These are phyloP conservation scores for Drosophila emarginata DNA, from an alignment of 2,888 invertebrate species.

Conservation along the genomic window DNA sequence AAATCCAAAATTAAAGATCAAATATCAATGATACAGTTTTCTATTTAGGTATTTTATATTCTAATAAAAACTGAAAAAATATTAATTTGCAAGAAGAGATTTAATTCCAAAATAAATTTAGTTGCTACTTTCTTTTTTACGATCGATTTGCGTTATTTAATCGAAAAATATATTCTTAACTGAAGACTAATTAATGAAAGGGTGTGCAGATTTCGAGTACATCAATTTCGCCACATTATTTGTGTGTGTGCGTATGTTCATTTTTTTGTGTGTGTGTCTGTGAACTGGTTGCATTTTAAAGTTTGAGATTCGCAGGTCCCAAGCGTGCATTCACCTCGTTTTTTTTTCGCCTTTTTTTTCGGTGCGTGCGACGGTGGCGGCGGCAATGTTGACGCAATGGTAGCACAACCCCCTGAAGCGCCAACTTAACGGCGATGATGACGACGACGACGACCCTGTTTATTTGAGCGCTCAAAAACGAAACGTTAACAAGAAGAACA, in stretches of 20 bases:
- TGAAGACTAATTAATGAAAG: slow-evolving; percentile 8
- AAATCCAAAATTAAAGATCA: too few relatives aligned
- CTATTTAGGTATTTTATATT: too few relatives aligned
- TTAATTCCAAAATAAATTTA: too few relatives aligned
- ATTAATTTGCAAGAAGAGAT: too few relatives aligned
- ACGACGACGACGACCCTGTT: slow-evolving; percentile 62
- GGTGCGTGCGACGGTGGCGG: slow-evolving; percentile 55
- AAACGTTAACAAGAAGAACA: slow-evolving; percentile 49
- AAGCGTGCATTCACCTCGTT: slow-evolving; percentile 81
- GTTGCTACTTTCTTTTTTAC: too few relatives aligned
- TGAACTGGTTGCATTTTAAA: slow-evolving; percentile 73
- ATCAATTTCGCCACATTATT: neutral
- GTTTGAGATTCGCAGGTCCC: slow-evolving; percentile 78
- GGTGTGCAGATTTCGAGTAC: slow-evolving; percentile 22
- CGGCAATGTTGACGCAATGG: slow-evolving; percentile 34
- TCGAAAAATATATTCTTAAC: too few relatives aligned
- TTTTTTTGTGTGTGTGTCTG: slow-evolving; percentile 42
- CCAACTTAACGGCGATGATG: slow-evolving; percentile 33
- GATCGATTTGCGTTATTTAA: too few relatives aligned
- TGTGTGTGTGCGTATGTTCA: slow-evolving; percentile 7
- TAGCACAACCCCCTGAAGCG: slow-evolving; percentile 60
- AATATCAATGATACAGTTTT: too few relatives aligned
- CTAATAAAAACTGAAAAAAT: too few relatives aligned
- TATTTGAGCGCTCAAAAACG: slow-evolving; percentile 73
- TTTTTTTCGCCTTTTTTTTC: slow-evolving; percentile 72